Base-by-base conservation (phyloP, 2,113 vertebrate species). In the Prunella himalayana region DNA sequence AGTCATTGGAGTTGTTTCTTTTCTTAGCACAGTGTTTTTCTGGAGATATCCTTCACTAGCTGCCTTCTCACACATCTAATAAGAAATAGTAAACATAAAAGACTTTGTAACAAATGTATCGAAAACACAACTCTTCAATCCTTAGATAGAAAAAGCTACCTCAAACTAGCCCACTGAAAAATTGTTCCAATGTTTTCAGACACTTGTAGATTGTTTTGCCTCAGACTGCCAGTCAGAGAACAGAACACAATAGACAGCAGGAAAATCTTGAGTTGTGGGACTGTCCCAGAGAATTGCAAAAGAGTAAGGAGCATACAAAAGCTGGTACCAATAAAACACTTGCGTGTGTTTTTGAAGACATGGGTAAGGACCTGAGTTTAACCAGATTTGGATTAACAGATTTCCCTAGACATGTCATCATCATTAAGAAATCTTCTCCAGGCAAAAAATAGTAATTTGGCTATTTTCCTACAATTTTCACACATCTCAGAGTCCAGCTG, bases 341-440 rank as follows among this genome's bases (percentile, higher is more conserved):
- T 66, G 57, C 13, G 19, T 85, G 15, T 61, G 70, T 50, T 84
- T 94, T 66, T 88, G 64, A 66, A 93, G 64, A 70, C 68, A 56
- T 22, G 44, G 44, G 19, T 75, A 44, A 3, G 4, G 76, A 83
- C 56, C 24, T 37, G 28, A 33, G 5, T 86, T 90, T 87, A 82
- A 93, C 18, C 39, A 86, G 24, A 81, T 83, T 80, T 77, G 39
- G n/a, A 33, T 92, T 66, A 88, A 80, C 5, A 50, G n/a, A 70
- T 92, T 81, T 92, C 31, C 39, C 72, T 78, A 94, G 95, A 88
- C 86, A 44, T 86, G 56, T 75, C 86, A 81, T 95, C 79, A 93
- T 90, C 80, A 70, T 2, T 64, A 49, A 95, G 86, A 93, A 92
- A 94, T 83, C 54, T 88, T 85, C 31, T 81, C n/a, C 47, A 60